Conservation (phyloP, 1,140 invertebrate genomes). For the Drosophila watanabei region DNA sequence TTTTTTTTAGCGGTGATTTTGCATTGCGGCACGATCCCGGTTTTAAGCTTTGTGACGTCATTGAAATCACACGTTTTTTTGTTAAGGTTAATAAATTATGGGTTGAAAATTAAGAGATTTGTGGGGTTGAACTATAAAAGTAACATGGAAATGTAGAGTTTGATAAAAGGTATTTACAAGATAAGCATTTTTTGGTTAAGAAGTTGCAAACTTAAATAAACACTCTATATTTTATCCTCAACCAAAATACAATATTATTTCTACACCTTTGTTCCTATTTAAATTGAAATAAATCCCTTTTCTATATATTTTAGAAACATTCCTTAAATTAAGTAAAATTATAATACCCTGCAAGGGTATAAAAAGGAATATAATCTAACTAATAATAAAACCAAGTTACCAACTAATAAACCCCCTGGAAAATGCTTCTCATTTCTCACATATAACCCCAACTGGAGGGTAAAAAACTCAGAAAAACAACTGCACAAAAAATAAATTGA, state of each 20-base stretch:
- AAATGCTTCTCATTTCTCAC: conserved; percentile 26
- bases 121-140: not conserved
- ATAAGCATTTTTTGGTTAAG: not conserved
- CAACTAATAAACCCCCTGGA: not conserved
- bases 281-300: not conserved
- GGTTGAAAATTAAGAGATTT: not conserved
- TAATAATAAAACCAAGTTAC: not conserved
- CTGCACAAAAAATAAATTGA: conserved; percentile 35
- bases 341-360: too few relatives aligned
- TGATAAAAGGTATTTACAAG: not conserved
- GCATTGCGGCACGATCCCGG: conserved; percentile 49
- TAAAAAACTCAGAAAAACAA: conserved; percentile 10
- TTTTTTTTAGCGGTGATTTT: conserved; percentile 31
- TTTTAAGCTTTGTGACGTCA: conserved; percentile 43
- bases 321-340: too few relatives aligned
- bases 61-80: conserved; percentile 18
- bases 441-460: not conserved
- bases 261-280: not conserved
- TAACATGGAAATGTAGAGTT: not conserved
- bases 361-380: too few relatives aligned
- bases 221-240: too few relatives aligned
- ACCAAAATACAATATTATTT: too few relatives aligned
- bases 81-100: conserved; percentile 2
- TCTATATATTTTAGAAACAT: not conserved
- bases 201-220: too few relatives aligned